phyloP scores from a whole-genome alignment of 2,797 vertebrate genomes.

The Spondyliosoma cantharus region DNA sequence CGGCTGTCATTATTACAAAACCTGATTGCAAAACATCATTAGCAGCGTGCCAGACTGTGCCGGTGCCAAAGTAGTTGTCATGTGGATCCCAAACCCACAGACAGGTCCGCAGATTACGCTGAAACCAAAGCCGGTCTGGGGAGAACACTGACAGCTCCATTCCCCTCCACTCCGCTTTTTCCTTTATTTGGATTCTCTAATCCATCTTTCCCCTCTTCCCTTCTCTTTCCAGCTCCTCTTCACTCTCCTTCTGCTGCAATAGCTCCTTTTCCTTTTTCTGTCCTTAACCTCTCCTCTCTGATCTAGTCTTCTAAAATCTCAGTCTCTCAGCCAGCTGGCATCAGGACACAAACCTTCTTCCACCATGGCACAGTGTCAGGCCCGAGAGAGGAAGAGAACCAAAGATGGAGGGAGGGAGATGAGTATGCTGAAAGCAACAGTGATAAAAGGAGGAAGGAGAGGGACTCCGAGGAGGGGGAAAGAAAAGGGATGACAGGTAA shows the following conservation, averaged over 20 bases:
- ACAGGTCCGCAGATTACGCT: constrained; percentile 58
- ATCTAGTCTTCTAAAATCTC: constrained; percentile 62
- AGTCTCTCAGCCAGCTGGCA: constrained; percentile 66
- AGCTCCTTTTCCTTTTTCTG: constrained; percentile 47
- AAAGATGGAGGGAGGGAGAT: constrained; percentile 35
- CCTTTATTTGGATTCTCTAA: constrained; percentile 49
- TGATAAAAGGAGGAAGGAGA: constrained; percentile 23
- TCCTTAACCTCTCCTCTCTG: constrained; percentile 65
- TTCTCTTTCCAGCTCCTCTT: constrained; percentile 37
- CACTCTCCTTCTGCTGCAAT: constrained; percentile 19
- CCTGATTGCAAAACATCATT: constrained; percentile 78
- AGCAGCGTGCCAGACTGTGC: constrained; percentile 59
- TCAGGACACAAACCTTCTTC: constrained; percentile 59
- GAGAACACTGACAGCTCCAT: constrained; percentile 57
- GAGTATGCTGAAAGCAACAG: constrained; percentile 36
- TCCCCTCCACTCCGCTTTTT: constrained; percentile 39
- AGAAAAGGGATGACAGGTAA: constrained; percentile 39
- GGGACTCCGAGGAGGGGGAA: constrained; percentile 3
- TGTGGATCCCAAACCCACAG: constrained; percentile 50
- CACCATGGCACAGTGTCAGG: constrained; percentile 63
- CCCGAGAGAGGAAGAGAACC: constrained; percentile 57
- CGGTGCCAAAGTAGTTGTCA: constrained; percentile 60
- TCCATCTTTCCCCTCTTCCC: constrained; percentile 41
- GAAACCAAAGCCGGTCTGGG: constrained; percentile 25
- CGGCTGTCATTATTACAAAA: constrained; percentile 71